These are phyloP conservation scores for Strigamia transsilvanica DNA, from an alignment of 2,888 invertebrate species.

Conservation along the genomic window DNA sequence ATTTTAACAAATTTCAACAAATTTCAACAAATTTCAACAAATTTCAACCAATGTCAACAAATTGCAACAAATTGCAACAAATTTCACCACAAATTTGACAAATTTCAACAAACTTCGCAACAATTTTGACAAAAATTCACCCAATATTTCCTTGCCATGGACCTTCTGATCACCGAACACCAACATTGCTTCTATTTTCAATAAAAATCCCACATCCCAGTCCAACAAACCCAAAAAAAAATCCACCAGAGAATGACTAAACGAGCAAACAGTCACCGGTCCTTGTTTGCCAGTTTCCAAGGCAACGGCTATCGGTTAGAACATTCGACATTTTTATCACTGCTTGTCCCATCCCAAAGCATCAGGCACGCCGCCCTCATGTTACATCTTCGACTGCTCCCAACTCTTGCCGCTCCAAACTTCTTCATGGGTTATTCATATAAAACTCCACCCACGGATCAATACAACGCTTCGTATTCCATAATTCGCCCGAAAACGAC, in stretches of 20 bases:
- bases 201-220: no score
- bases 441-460: conserved; percentile 27
- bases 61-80: no score
- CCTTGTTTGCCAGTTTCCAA: conserved; percentile 9
- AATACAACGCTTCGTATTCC: conserved; percentile 36
- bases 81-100: no score
- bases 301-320: conserved; percentile 4
- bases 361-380: conserved; percentile 16
- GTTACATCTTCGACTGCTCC: conserved; percentile 14
- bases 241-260: neutral
- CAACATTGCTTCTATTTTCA: no score
- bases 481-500: conserved; percentile 12
- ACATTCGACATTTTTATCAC: conserved; percentile 24
- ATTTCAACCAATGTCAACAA: no score
- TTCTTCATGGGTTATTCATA: conserved; percentile 44
- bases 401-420: conserved; percentile 1
- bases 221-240: neutral
- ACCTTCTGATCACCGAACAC: no score
- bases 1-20: no score
- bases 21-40: no score
- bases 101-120: no score
- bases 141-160: no score
- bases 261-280: conserved; percentile 2
- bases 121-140: no score
- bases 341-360: neutral